These are phyloP conservation scores for Montipora capricornis DNA, from an alignment of 64 coral and sea anemone genomes.

Conservation along the genomic window DNA sequence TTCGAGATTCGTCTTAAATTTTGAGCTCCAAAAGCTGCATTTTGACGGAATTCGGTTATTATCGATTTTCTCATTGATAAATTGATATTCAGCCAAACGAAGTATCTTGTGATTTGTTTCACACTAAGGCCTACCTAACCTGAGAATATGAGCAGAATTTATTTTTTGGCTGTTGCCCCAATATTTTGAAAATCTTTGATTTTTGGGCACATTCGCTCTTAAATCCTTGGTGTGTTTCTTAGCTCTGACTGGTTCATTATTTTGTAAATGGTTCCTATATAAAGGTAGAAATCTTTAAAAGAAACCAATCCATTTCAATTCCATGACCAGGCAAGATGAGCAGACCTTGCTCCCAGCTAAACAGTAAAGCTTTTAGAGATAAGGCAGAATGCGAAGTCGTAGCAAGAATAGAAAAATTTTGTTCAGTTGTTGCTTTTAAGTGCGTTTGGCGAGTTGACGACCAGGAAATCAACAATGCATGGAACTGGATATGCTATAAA, in stretches of 20 bases:
- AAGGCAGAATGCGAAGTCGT: neutral
- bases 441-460: neutral
- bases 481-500: slow-evolving; percentile 40
- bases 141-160: neutral
- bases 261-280: no score
- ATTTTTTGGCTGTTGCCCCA: neutral
- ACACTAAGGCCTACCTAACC: slow-evolving; percentile 1
- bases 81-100: no score
- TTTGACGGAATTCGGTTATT: slow-evolving; percentile 47
- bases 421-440: slow-evolving; percentile 16
- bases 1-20: neutral
- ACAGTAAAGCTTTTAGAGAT: slow-evolving; percentile 24
- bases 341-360: slow-evolving; percentile 31
- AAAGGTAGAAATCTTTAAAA: no score
- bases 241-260: no score
- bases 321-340: neutral
- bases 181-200: neutral
- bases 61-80: no score
- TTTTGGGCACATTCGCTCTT: neutral
- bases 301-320: no score
- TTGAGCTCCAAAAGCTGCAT: slow-evolving; percentile 22
- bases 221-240: no score
- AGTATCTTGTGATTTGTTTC: neutral
- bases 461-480: slow-evolving; percentile 8
- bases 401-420: slow-evolving; percentile 4